Base-by-base conservation (phyloP, 2,888 invertebrate genomes). In the Ormyrus thymus region DNA sequence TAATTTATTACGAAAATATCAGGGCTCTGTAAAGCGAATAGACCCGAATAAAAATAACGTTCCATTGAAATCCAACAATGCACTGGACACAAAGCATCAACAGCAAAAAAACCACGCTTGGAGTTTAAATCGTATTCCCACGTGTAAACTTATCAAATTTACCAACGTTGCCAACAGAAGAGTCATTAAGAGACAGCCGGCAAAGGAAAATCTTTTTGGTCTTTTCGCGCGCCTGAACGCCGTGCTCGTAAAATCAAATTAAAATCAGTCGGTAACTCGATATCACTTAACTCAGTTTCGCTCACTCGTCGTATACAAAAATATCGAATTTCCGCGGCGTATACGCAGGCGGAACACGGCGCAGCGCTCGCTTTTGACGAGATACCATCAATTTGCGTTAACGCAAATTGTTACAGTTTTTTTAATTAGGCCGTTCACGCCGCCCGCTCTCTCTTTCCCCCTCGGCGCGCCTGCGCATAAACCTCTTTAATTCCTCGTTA, bases 321-420 rank as follows among this genome's bases (percentile, higher is more conserved):
- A 72, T 72, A 72, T 72, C 72, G 62, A 55, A 66, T 74, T 74
- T 74, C 66, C n/a, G 43, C 43, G 10, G 48, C 55, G 48, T 4
- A 29, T 29, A 3, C 43, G 50, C 50, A 9, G 29, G 15, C 15
- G 43, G n/a, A 6, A 51, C 13, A 46, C 10, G 9, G 56, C 15
- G 15, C 15, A 43, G n/a, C 6, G 43, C 43, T 13, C 10, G 9
- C 65, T 46, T 59, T 66, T 66, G 65, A 74, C 61, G 68, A 68
- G 75, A 61, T 45, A n/a, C 61, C 75, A 62, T 75, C 75, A 68
- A 75, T 75, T 75, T 75, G 61, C 75, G 75, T 61, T 68, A 68
- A 61, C 68, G 50, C 74, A 65, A 74, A 74, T 74, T 74, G 65
- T 58, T 50, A 58, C 58, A 66, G 65, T 13, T 7, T 66, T 58